Percentiles rank a stretch among this genome's conserved stretches.
Conservation (phyloP, 2,888 invertebrate species). For the Petrolisthes manimaculis region DNA sequence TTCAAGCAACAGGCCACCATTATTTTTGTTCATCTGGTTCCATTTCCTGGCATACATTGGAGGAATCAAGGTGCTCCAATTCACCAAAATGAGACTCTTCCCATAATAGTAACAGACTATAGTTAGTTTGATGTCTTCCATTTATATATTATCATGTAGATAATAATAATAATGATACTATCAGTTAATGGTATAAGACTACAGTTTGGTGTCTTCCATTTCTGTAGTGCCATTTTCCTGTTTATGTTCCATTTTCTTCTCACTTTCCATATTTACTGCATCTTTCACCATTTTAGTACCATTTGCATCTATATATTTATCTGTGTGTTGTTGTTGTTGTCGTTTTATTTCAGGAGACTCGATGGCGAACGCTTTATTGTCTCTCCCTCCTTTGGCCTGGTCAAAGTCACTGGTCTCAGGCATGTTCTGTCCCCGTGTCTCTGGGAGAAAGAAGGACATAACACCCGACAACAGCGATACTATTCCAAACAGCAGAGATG, state of each 20-base stretch:
- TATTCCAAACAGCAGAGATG: not conserved
- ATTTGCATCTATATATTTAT: not conserved
- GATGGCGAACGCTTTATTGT: not conserved
- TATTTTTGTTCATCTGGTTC: no score
- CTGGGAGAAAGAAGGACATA: not conserved
- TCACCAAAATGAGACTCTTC: no score
- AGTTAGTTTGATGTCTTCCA: not conserved
- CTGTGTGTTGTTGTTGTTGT: not conserved
- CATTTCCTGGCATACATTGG: no score
- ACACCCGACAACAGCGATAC: not conserved
- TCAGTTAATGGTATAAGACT: not conserved
- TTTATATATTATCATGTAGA: not conserved
- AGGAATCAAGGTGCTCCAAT: no score
- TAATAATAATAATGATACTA: not conserved
- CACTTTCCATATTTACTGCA: not conserved
- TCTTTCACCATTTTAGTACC: not conserved
- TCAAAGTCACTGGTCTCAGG: not conserved
- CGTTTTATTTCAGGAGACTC: not conserved
- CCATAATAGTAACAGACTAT: no score
- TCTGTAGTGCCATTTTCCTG: not conserved
- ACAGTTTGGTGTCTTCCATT: not conserved
- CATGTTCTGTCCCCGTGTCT: constrained; percentile 2
- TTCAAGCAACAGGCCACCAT: no score
- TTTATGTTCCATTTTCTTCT: no score
- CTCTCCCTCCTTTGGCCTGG: not conserved